These are phyloP conservation scores for Chaetodon auriga DNA, from an alignment of 2,113 vertebrate species.

Conservation along the genomic window DNA sequence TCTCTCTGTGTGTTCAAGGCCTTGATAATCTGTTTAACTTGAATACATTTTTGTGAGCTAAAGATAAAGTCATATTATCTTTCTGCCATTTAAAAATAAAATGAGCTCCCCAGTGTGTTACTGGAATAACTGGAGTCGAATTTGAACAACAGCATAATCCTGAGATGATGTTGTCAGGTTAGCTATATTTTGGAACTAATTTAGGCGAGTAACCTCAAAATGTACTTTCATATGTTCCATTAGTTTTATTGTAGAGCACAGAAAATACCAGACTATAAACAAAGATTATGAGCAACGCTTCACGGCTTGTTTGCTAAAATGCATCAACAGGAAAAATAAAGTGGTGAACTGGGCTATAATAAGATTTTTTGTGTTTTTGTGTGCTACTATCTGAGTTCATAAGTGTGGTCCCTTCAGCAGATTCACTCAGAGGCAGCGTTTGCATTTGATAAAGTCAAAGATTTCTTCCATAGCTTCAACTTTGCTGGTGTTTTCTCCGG, in stretches of 20 bases:
- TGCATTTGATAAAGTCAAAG: background rate
- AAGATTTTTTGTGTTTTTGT: background rate
- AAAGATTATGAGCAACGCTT: background rate
- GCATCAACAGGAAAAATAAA: background rate
- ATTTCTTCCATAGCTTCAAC: background rate
- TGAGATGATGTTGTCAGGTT: no score
- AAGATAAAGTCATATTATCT: no score
- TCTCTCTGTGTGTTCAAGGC: no score
- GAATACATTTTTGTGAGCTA: no score
- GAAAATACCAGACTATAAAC: background rate
- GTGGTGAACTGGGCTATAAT: background rate
- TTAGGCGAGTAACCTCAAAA: background rate
- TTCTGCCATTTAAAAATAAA: no score
- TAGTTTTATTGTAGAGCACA: background rate
- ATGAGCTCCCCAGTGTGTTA: background rate
- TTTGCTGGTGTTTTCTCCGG: background rate
- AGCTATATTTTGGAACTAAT: background rate
- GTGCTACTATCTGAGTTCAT: background rate
- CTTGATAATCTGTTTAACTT: no score
- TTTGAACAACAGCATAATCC: no score
- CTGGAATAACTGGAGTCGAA: background rate
- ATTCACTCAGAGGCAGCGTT: no score
- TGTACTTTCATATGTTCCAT: background rate
- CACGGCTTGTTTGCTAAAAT: background rate
- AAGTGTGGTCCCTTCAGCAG: background rate